Evolutionary conservation across 1,140 invertebrate genomes (phyloP), one percentile per base, ranked within the genome.

Genomic region (Drosophila ercepeae): DNA sequence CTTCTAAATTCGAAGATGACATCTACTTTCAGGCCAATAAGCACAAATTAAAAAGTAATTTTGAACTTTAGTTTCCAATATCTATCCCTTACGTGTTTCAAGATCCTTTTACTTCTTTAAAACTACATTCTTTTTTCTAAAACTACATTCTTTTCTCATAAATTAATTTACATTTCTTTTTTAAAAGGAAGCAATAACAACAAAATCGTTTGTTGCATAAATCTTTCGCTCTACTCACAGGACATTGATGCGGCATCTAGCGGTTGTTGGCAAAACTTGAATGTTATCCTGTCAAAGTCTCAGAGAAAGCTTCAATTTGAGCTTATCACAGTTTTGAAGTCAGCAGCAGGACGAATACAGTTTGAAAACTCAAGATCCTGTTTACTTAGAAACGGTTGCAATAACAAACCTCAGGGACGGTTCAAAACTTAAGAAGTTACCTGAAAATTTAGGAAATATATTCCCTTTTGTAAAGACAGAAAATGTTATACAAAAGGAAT

Each of bases 271-370:
- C 13, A 16, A 13, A 2, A 39, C n/a, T 39, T 14, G 36, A 4
- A 9, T 32, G 4, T 4, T 39, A 4, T 16, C 36, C 36, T 14
- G 36, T 1, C 4, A 16, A 16, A 39, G 5, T 16, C 36, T 7
- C 60, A 29, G 39, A 27, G 44, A 7, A 58, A 29, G 14, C 32
- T 25, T 13, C 21, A 32, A 3, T 1, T 0, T 41, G 44, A 41
- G 48, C 46, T 52, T 16, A n/a, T 4, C 4, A 45, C 42, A 53
- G 50, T 32, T 45, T 52, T 18, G 39, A n/a, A 41, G 44, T n/a
- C 21, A 9, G 2, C 4, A 19, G 4, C 25, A 41, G 11, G 34
- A 16, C 41, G 29, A 32, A 11, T 11, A 46, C 11, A 29, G 41
- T 39, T 54, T 39, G 9, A 34, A 32, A 32, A 9, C 9, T 3